Conservation (phyloP, 2,888 invertebrate genomes). For the Limnephilus rhombicus region DNA sequence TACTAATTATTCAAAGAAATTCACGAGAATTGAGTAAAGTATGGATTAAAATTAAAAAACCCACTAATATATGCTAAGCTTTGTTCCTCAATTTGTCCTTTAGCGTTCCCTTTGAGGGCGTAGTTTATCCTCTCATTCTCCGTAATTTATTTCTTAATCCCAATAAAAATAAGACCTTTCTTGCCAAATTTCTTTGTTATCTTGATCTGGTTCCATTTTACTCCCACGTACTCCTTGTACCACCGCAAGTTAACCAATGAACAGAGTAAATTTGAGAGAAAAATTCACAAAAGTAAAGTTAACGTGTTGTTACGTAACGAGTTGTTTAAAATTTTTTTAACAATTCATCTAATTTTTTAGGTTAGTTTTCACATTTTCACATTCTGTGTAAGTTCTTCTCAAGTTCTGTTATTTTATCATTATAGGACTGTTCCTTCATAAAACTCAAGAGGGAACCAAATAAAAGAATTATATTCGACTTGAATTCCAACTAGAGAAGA, state of each 20-base stretch:
- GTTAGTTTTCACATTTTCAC: too few species aligned
- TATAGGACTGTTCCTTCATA: too few species aligned
- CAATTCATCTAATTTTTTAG: too few species aligned
- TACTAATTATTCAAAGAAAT: too few species aligned
- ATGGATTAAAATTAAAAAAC: neutral
- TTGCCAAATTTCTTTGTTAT: neutral
- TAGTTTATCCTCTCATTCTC: neutral
- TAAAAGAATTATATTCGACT: too few species aligned
- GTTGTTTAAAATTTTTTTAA: too few species aligned
- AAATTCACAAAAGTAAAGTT: neutral
- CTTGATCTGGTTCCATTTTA: neutral
- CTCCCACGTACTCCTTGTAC: neutral
- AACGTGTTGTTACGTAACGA: too few species aligned
- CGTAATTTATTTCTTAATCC: neutral
- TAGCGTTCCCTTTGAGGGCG: neutral
- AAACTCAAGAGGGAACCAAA: too few species aligned
- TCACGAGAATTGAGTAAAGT: neutral
- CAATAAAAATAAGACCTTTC: neutral
- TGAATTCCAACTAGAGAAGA: too few species aligned
- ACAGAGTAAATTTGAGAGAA: neutral
- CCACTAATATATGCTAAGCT: neutral
- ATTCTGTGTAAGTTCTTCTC: too few species aligned
- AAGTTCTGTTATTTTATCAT: too few species aligned
- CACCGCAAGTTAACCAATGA: neutral
- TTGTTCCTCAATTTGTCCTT: neutral